phyloP scores from a whole-genome alignment of 2,888 invertebrate genomes.

The Ophion ellenae region DNA sequence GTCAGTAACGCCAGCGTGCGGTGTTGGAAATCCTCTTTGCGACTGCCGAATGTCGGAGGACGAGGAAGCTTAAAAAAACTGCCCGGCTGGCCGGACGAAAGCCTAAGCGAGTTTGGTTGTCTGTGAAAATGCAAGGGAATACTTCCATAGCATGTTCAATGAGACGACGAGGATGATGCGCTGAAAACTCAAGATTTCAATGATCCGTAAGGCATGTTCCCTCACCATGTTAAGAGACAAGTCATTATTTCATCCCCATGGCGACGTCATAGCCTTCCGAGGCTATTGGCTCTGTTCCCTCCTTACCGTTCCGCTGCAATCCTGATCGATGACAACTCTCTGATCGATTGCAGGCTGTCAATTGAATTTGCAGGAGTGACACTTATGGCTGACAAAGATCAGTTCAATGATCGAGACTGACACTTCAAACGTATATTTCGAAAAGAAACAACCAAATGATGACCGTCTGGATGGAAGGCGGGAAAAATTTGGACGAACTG shows the following conservation, averaged over 20 bases:
- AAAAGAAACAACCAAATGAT: neutral
- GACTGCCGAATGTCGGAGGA: conserved; percentile 37
- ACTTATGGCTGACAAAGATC: no score
- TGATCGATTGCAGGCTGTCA: no score
- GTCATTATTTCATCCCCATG: no score
- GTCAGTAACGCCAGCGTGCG: conserved; percentile 43
- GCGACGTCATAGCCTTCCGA: no score
- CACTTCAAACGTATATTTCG: neutral
- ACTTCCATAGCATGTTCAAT: neutral
- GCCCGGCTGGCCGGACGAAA: conserved; percentile 36
- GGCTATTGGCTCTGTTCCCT: no score
- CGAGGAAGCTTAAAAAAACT: conserved; percentile 39
- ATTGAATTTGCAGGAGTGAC: no score
- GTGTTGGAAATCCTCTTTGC: conserved; percentile 55
- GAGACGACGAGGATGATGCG: neutral
- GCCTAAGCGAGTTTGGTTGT: conserved; percentile 29
- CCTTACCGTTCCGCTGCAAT: no score
- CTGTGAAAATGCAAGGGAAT: conserved; percentile 23
- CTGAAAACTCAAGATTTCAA: neutral
- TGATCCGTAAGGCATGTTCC: neutral
- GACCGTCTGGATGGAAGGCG: neutral
- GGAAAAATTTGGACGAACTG: conserved; percentile 5
- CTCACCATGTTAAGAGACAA: no score
- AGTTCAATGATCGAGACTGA: no score
- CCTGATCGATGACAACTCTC: no score